Conservation (phyloP, 2,113 vertebrate genomes). For the Marcusenius ussheri region DNA sequence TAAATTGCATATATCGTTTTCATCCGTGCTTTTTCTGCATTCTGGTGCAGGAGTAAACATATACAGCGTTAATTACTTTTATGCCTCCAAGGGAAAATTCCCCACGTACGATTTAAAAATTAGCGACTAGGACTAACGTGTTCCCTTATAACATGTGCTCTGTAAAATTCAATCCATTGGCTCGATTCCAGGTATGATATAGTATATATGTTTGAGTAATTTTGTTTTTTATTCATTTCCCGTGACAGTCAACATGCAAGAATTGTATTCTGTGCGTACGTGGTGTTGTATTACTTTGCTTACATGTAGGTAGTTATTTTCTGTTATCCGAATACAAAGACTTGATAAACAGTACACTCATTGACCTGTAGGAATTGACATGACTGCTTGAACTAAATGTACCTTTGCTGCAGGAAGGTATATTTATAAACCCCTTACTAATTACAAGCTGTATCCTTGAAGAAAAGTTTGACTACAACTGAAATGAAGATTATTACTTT, state of each 20-base stretch:
- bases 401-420: neutral
- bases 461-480: neutral
- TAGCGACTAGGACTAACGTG: neutral
- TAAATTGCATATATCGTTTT: neutral
- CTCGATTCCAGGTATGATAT: neutral
- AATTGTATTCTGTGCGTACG: neutral
- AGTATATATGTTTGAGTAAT: neutral
- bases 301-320: neutral
- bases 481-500: neutral
- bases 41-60: neutral
- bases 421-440: neutral
- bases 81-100: neutral
- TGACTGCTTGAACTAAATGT: neutral
- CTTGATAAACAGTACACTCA: neutral
- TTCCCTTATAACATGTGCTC: neutral
- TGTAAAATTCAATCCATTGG: neutral
- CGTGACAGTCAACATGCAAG: neutral
- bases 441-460: neutral
- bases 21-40: neutral
- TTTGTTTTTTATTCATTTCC: neutral
- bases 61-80: neutral
- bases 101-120: neutral
- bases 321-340: neutral
- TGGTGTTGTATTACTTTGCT: neutral
- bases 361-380: neutral